Evolutionary conservation across 2,888 invertebrate genomes (phyloP), one percentile per base, ranked within the genome.

Genomic region (Lysandra coridon): DNA sequence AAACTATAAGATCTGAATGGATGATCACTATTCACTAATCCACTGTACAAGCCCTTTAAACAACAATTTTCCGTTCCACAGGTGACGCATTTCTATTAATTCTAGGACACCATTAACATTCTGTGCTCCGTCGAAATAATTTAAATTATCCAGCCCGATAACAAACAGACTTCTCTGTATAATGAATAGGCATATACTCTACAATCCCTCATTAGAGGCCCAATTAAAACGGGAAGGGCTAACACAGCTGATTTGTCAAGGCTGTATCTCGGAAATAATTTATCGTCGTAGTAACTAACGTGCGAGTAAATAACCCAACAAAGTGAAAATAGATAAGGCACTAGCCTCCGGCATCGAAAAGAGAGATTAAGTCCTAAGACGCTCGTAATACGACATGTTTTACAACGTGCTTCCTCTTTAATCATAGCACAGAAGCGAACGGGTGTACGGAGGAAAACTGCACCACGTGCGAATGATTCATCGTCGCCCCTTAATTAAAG

Each of bases 381-480:
- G 80, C 81, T 64, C 62, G 81, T 73, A 81, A 84, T 88, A 92
- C 85, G 89, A 90, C 84, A 85, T 86, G 85, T 85, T 89, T 89
- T 90, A 83, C 86, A 75, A 75, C 84, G 83, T 83, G 64, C 62
- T 62, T 78, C 75, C 80, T 82, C 79, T 79, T 87, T 87, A 88
- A 87, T 87, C 85, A 83, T 85, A 87, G 83, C 78, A 85, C 84
- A 85, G 87, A 88, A 90, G 88, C 86, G 86, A 84, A 86, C 88
- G 87, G 86, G 90, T 90, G 89, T 89, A 92, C 91, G 91, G 91
- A 92, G 92, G 94, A 94, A 94, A 93, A 94, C 91, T 90, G 94
- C 94, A 92, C 95, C 95, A 95, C 95, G 95, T 95, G 95, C 95
- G 91, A 94, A 95, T 95, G 95, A 95, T 95, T 93, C 91, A 95